phyloP scores from a whole-genome alignment of 2,888 invertebrate genomes.

The Caradrina clavipalpis region DNA sequence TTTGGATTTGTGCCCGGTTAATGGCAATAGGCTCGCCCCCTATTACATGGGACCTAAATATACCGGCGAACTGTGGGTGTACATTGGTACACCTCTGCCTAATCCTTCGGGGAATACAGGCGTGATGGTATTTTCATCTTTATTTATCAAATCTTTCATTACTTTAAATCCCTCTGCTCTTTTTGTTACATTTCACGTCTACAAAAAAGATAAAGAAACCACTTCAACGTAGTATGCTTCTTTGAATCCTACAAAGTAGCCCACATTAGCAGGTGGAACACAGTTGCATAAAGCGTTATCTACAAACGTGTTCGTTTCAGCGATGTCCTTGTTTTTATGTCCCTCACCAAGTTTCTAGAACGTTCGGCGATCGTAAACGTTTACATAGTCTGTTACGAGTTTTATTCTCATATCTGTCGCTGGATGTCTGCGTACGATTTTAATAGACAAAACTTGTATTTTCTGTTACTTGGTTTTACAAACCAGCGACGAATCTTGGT shows the following conservation, averaged over 20 bases:
- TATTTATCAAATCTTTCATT: background rate
- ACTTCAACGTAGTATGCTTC: background rate
- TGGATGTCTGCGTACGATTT: background rate
- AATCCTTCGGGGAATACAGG: no score
- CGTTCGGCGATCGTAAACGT: constrained; percentile 44
- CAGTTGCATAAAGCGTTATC: constrained; percentile 60
- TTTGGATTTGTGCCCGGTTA: no score
- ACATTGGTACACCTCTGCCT: no score
- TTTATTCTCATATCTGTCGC: constrained; percentile 16
- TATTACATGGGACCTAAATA: no score
- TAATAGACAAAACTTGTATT: background rate
- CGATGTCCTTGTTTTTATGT: constrained; percentile 53
- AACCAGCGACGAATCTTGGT: background rate
- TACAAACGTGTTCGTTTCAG: constrained; percentile 36
- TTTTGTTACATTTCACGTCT: background rate
- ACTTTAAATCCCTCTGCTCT: no score
- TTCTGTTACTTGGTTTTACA: background rate
- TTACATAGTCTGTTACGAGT: constrained; percentile 46
- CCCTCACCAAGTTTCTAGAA: constrained; percentile 36
- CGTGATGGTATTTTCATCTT: no score
- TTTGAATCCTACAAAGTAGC: constrained; percentile 43
- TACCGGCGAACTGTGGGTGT: no score
- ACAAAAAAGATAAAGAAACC: constrained; percentile 1
- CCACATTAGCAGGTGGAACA: constrained; percentile 54
- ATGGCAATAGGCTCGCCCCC: no score